Evolutionary conservation across 2,797 vertebrate genomes (phyloP).

Genomic region (Tauraco hartlaubi): DNA sequence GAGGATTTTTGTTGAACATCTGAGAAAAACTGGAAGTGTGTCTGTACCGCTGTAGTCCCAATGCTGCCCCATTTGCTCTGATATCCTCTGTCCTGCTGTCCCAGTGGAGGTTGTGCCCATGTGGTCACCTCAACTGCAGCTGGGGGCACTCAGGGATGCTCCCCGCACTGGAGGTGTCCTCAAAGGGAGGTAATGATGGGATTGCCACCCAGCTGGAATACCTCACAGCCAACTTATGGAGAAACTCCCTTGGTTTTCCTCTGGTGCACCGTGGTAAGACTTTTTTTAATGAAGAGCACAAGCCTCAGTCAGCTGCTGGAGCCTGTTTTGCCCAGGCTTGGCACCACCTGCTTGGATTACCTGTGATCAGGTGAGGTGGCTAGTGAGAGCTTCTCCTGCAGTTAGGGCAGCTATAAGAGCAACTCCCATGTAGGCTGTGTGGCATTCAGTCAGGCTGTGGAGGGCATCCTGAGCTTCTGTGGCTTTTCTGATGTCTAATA

Average conservation of each 20-base stretch:
- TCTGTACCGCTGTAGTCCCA: neutral
- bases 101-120: neutral
- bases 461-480: neutral
- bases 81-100: neutral
- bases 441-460: neutral
- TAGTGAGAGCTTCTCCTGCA: neutral
- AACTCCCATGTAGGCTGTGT: neutral
- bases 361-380: neutral
- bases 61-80: neutral
- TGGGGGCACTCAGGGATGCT: neutral
- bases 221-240: neutral
- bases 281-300: neutral
- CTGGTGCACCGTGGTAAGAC: neutral
- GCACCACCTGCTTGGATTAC: neutral
- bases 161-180: fast-evolving
- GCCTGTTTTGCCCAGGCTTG: neutral
- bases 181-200: neutral
- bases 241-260: neutral
- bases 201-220: neutral
- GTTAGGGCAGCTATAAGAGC: neutral
- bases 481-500: neutral
- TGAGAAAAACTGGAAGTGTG: neutral
- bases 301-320: neutral
- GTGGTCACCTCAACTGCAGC: fast-evolving
- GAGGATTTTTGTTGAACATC: neutral